Conservation (phyloP, 2,113 vertebrate species). For the Peromyscus leucopus region DNA sequence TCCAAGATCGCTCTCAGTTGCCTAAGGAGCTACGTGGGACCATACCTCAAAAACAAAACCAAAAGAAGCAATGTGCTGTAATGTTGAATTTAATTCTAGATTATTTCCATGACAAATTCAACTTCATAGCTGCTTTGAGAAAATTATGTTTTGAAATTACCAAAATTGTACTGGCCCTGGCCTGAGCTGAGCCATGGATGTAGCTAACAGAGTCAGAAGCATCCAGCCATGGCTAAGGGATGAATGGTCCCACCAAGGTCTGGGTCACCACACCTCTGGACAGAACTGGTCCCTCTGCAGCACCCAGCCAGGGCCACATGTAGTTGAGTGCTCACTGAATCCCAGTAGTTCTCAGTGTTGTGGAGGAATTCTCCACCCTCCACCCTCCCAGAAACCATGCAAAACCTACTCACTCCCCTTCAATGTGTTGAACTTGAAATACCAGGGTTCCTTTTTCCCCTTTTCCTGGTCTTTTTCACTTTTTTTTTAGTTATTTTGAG, state of each 20-base stretch:
- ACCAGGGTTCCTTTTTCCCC: background rate
- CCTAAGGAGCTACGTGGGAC: no score
- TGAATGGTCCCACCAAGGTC: rapidly evolving
- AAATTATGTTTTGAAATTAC: background rate
- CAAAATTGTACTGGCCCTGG: background rate
- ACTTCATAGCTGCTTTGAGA: background rate
- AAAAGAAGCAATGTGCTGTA: background rate
- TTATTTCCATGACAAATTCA: background rate
- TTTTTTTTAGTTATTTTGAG: background rate
- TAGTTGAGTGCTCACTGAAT: background rate
- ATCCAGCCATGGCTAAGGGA: background rate
- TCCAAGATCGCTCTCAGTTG: no score
- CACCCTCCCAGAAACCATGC: background rate
- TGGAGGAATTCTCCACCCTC: no score
- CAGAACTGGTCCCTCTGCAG: background rate
- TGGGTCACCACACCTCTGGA: background rate
- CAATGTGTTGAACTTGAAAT: background rate
- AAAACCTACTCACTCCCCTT: background rate
- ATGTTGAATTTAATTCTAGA: background rate
- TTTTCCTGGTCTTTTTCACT: no score
- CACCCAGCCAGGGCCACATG: rapidly evolving
- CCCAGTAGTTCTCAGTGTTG: background rate
- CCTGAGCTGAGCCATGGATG: background rate
- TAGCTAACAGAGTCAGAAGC: background rate
- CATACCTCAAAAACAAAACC: background rate